Conservation (phyloP, 2,797 vertebrate species). For the Coccyzus lansbergi region DNA sequence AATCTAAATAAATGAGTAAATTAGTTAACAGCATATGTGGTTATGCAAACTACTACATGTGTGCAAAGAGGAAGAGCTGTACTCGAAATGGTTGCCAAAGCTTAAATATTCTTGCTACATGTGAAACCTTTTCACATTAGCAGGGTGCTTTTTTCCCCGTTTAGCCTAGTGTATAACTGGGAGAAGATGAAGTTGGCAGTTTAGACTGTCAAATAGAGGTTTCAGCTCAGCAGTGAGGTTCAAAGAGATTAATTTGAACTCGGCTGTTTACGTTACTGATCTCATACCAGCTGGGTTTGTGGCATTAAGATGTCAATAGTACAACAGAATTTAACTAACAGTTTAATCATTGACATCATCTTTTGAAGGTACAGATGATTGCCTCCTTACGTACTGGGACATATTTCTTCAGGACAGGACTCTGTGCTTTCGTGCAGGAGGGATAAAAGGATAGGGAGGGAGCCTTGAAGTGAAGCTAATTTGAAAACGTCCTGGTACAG, state of each 20-base stretch:
- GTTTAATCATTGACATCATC: slow-evolving; percentile 74
- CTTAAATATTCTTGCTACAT: slow-evolving; percentile 43
- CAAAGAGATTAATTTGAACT: slow-evolving; percentile 61
- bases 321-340: slow-evolving; percentile 73
- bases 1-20: slow-evolving; percentile 70
- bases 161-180: slow-evolving; percentile 53
- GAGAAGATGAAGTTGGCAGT: slow-evolving; percentile 47
- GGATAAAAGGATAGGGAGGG: not conserved
- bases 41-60: slow-evolving; percentile 51
- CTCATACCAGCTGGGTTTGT: slow-evolving; percentile 57
- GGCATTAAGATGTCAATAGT: slow-evolving; percentile 73
- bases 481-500: not conserved
- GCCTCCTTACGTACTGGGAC: slow-evolving; percentile 58
- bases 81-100: slow-evolving; percentile 24
- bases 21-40: slow-evolving; percentile 66
- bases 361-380: slow-evolving; percentile 74
- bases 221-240: slow-evolving; percentile 49
- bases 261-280: slow-evolving; percentile 47
- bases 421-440: slow-evolving; percentile 5
- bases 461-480: slow-evolving; percentile 37
- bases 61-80: slow-evolving; percentile 44
- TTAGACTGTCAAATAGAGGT: slow-evolving; percentile 49
- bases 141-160: not conserved
- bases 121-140: slow-evolving; percentile 20
- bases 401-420: slow-evolving; percentile 71